Evolutionary conservation across 2,888 invertebrate species (phyloP).

Genomic region (Napeogenes inachia): DNA sequence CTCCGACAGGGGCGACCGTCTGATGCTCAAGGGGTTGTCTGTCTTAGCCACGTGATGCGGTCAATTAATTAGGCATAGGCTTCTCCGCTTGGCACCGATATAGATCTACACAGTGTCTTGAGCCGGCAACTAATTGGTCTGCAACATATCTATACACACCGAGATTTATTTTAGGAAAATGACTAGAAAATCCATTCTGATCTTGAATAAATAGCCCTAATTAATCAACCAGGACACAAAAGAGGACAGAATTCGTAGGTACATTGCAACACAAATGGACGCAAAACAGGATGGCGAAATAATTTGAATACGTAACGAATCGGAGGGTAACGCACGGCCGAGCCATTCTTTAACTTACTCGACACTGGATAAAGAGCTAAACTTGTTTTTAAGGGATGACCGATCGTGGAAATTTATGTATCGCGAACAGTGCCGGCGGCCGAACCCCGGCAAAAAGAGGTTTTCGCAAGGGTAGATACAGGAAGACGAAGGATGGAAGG

Average conservation of each 20-base stretch:
- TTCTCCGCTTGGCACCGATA: conserved; percentile 24
- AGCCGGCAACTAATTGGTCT: conserved; percentile 4
- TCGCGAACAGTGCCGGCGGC: conserved; percentile 71
- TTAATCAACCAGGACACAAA: conserved; percentile 57
- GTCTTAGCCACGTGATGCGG: conserved; percentile 48
- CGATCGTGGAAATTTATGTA: conserved; percentile 77
- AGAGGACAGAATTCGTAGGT: conserved; percentile 49
- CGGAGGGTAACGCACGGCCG: conserved; percentile 67
- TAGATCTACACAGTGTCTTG: conserved; percentile 14
- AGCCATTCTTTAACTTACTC: conserved; percentile 73
- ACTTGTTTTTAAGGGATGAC: conserved; percentile 79
- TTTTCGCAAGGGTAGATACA: conserved; percentile 66
- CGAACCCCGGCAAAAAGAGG: conserved; percentile 67
- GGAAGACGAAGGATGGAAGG: conserved; percentile 74
- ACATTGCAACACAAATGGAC: conserved; percentile 59
- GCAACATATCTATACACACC: background rate
- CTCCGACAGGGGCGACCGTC: conserved; percentile 49
- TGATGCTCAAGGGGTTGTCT: conserved; percentile 53
- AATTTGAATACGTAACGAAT: conserved; percentile 77
- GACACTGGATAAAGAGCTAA: conserved; percentile 73
- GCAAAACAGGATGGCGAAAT: conserved; percentile 70
- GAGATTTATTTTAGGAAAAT: conserved; percentile 10
- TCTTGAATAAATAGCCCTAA: conserved; percentile 40
- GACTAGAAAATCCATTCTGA: conserved; percentile 23
- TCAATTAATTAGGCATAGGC: conserved; percentile 62